Conservation (phyloP, 2,113 vertebrate genomes). For the Microcebus murinus region DNA sequence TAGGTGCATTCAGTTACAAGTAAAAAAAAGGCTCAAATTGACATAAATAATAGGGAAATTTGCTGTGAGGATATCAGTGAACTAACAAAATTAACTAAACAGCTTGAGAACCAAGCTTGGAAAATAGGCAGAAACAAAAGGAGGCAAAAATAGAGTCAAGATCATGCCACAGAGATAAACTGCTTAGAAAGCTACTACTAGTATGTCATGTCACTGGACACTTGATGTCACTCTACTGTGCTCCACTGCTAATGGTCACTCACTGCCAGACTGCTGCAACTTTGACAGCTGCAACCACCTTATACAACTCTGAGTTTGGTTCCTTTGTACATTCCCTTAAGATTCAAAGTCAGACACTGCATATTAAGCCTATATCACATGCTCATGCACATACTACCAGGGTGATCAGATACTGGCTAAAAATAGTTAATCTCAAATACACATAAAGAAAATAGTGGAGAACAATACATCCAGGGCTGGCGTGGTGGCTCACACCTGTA, state of each 20-base stretch:
- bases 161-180: neutral
- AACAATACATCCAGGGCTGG: neutral
- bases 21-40: neutral
- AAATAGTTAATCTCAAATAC: neutral
- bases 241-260: neutral
- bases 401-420: neutral
- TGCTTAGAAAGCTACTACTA: neutral
- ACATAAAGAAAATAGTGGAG: neutral
- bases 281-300: neutral
- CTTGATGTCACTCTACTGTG: neutral
- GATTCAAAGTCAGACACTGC: neutral
- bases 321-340: neutral
- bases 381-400: neutral
- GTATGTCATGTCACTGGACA: neutral
- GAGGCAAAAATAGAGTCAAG: neutral
- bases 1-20: neutral
- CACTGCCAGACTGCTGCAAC: neutral
- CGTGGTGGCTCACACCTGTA: no score
- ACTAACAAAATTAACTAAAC: constrained; percentile 21
- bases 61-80: neutral
- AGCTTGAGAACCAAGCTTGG: neutral
- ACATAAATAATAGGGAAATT: neutral
- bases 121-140: neutral
- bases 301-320: neutral
- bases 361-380: neutral